phyloP scores from a whole-genome alignment of 2,113 vertebrate genomes.

The human region DNA sequence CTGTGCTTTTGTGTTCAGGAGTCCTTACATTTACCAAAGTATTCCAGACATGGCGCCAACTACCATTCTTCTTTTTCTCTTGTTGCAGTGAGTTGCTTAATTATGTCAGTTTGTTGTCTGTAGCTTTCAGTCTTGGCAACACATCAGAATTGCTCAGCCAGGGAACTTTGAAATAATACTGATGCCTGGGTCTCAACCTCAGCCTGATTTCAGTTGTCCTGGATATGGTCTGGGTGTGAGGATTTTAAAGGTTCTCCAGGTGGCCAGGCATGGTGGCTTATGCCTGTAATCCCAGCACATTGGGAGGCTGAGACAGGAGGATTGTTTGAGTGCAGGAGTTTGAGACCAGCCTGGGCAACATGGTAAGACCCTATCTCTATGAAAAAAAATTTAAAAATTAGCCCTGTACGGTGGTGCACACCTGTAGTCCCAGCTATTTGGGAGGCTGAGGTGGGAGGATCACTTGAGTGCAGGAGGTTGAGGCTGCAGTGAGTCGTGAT shows the following conservation, averaged over 20 bases:
- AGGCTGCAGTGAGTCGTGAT: too few species aligned
- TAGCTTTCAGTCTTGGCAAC: background rate
- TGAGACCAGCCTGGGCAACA: too few species aligned
- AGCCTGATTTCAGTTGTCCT: background rate
- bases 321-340: too few species aligned
- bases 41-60: background rate
- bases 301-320: too few species aligned
- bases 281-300: too few species aligned
- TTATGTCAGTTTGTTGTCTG: background rate
- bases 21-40: background rate
- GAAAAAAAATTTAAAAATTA: too few species aligned
- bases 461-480: too few species aligned
- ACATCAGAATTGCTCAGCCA: background rate
- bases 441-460: too few species aligned
- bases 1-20: background rate
- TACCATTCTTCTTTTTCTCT: background rate
- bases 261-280: background rate
- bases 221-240: background rate
- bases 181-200: background rate
- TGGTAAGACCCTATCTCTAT: too few species aligned
- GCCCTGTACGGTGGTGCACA: too few species aligned
- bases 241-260: background rate
- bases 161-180: background rate
- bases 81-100: background rate
- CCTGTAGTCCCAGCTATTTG: too few species aligned